These are phyloP conservation scores for Hoplodrina blanda DNA, from an alignment of 2,888 invertebrate species.

Conservation along the genomic window DNA sequence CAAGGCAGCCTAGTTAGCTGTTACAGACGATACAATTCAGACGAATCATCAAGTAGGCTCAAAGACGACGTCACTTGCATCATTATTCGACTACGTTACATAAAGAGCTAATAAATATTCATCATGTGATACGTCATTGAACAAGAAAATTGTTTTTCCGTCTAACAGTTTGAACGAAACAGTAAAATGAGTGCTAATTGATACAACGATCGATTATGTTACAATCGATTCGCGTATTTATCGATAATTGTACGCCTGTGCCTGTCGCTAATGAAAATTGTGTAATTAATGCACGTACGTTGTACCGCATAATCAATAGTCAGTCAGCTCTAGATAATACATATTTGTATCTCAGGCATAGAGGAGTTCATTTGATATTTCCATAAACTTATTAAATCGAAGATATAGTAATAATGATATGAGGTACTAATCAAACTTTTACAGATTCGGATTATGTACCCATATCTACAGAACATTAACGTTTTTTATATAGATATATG, in stretches of 20 bases:
- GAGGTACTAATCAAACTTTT: neutral
- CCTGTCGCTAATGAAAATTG: slow-evolving; percentile 46
- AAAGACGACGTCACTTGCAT: neutral
- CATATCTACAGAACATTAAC: no score
- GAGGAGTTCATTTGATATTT: slow-evolving; percentile 4
- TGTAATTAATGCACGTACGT: slow-evolving; percentile 31
- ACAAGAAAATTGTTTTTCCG: slow-evolving; percentile 30
- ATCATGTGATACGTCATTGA: slow-evolving; percentile 20
- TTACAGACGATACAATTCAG: slow-evolving; percentile 9
- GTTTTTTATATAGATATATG: no score
- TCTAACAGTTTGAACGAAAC: slow-evolving; percentile 21
- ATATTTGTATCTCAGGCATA: neutral
- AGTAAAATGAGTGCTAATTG: slow-evolving; percentile 40
- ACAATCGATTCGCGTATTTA: slow-evolving; percentile 44
- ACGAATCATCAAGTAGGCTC: slow-evolving; percentile 10
- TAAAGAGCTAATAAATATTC: slow-evolving; percentile 14
- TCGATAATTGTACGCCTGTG: slow-evolving; percentile 36
- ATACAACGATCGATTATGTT: slow-evolving; percentile 45
- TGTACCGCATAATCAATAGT: neutral
- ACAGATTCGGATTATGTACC: no score
- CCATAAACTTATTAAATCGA: neutral
- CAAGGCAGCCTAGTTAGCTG: slow-evolving; percentile 17
- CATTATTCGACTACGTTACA: neutral
- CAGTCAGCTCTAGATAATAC: neutral
- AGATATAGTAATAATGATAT: neutral